Conservation (phyloP, 1,140 invertebrate genomes). For the Sitophilus oryzae region DNA sequence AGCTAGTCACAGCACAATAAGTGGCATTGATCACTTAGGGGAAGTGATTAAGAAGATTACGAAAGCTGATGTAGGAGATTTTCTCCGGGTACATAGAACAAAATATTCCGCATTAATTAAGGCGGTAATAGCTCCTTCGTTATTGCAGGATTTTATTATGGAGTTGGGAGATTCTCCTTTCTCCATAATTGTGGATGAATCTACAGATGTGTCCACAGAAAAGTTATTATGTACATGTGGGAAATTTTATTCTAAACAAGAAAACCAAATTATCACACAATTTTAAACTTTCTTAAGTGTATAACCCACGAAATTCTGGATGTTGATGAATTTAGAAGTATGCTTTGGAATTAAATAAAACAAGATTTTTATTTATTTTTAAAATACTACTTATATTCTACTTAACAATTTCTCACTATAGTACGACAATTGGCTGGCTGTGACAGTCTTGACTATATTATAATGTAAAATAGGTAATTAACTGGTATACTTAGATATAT, state of each 20-base stretch:
- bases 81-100: slow-evolving; percentile 2
- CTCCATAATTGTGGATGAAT: slow-evolving; percentile 13
- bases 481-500: too few relatives aligned
- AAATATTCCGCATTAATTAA: slow-evolving; percentile 11
- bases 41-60: slow-evolving; percentile 2
- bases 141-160: not conserved
- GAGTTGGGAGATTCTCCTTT: slow-evolving; percentile 8
- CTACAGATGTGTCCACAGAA: slow-evolving; percentile 6
- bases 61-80: not conserved
- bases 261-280: slow-evolving; percentile 5
- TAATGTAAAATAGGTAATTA: too few relatives aligned
- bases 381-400: too few relatives aligned
- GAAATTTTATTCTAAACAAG: slow-evolving; percentile 3
- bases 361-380: too few relatives aligned
- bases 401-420: too few relatives aligned
- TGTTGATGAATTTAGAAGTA: too few relatives aligned
- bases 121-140: slow-evolving; percentile 4
- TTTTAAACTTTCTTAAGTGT: slow-evolving; percentile 8
- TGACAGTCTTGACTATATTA: too few relatives aligned
- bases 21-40: slow-evolving; percentile 8
- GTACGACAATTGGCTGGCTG: too few relatives aligned
- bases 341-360: too few relatives aligned
- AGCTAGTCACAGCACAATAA: not conserved
- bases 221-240: slow-evolving; percentile 7
- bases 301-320: too few relatives aligned